phyloP scores from a whole-genome alignment of 2,888 invertebrate species.

The Eristalinus aeneus region DNA sequence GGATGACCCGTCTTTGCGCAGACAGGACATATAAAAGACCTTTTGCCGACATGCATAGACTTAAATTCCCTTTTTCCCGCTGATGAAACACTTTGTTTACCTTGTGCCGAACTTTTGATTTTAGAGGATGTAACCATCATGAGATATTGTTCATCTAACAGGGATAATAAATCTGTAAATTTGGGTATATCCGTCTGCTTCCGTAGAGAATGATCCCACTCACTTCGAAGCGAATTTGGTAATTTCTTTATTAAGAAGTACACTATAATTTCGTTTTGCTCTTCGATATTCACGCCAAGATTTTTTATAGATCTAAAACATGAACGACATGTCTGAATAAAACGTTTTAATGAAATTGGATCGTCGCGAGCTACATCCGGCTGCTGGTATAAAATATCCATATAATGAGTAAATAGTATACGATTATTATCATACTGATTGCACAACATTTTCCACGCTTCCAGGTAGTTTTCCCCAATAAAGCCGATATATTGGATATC shows the following conservation, averaged over 20 bases:
- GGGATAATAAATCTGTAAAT: not conserved
- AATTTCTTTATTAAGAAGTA: not conserved
- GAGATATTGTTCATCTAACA: not conserved
- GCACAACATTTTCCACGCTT: conserved; percentile 3
- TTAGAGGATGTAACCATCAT: not conserved
- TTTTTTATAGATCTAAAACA: not conserved
- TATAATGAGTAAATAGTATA: not conserved
- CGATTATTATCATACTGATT: not conserved
- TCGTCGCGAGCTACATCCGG: conserved; percentile 10
- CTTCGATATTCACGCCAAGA: not conserved
- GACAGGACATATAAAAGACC: not conserved
- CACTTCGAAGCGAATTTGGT: not conserved
- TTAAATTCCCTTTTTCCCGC: not conserved
- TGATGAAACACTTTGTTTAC: not conserved
- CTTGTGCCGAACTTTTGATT: not conserved
- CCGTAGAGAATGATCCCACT: not conserved
- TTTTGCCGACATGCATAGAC: not conserved
- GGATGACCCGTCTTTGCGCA: not conserved
- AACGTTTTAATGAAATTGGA: conserved; percentile 11
- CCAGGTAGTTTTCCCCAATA: not conserved
- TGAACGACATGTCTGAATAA: conserved; percentile 17
- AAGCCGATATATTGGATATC: not conserved
- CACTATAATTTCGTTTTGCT: not conserved
- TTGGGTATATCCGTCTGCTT: not conserved
- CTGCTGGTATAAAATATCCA: not conserved